Evolutionary conservation across 1,140 invertebrate genomes (phyloP), one percentile per base, ranked within the genome.

Genomic region (Drosophila bocki): DNA sequence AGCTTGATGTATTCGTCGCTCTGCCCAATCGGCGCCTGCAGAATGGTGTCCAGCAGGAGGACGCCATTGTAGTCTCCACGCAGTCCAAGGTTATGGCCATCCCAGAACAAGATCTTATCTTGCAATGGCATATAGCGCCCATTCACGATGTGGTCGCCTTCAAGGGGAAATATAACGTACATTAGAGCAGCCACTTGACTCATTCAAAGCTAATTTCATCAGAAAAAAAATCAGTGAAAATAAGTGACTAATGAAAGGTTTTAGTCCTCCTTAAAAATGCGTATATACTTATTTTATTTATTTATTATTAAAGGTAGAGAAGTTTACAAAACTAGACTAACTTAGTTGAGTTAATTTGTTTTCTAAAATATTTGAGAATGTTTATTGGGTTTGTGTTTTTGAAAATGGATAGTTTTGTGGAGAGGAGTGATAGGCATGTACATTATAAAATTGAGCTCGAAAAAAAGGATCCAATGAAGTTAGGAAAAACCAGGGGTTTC

Each of bases 1-100:
- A 98, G 93, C 92, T 95, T 96, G 74, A 98, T 95, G 76, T 95
- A 93, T 92, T 97, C 96, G 83, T 97, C 96, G 41, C 95, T 94
- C 75, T 95, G 94, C 8, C 90, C 82, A 47, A 98, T 94, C 37
- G 96, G 96, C 69, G 96, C 95, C 93, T 98, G 97, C 42, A 98
- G 93, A 75, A 97, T 96, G 26, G 97, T 98, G 80, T 98, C 97
- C 72, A 98, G 93, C 15, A 99, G 93, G 44, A 98, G 93, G 19
- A 98, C 97, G 68, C 97, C 97, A 94, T 97, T 98, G 85, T 98
- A 97, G 92, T 98, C 97, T 51, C 96, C 96, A 57, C 98, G 94
- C 41, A 98, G 95, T 63, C 97, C 97, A 64, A 98, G 94, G 64
- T 96, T 95, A 84, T 95, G 94, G 57, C 95, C 95, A 94, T 98